Percentiles rank a stretch among this genome's conserved stretches.
Conservation (phyloP, 1,140 invertebrate species). For the Cotesia vestalis region DNA sequence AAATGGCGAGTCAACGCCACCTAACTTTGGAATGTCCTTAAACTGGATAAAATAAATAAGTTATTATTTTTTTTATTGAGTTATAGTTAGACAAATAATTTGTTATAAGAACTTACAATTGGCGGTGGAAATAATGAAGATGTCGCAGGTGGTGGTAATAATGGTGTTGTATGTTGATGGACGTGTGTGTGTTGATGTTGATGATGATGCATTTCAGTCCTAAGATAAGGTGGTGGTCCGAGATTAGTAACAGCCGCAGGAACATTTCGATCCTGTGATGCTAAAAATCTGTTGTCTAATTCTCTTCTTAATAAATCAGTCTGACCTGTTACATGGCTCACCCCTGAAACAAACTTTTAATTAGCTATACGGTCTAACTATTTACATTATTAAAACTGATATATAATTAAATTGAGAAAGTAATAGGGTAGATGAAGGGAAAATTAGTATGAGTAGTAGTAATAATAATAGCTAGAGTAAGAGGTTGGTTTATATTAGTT, state of each 20-base stretch:
- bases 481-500: background rate
- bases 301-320: conserved; percentile 89
- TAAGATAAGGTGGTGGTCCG: conserved; percentile 72
- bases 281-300: conserved; percentile 89
- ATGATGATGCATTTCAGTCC: conserved; percentile 90
- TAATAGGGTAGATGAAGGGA: background rate
- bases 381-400: background rate
- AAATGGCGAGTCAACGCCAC: conserved; percentile 80
- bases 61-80: conserved; percentile 1
- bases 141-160: conserved; percentile 68
- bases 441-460: background rate
- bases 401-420: background rate
- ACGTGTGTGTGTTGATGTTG: conserved; percentile 91
- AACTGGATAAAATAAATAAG: conserved; percentile 67
- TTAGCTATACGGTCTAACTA: background rate
- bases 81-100: background rate
- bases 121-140: conserved; percentile 71
- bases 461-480: background rate
- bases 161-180: conserved; percentile 81
- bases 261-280: conserved; percentile 74
- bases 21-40: conserved; percentile 88
- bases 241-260: conserved; percentile 64
- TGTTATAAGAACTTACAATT: conserved; percentile 63
- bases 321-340: conserved; percentile 71
- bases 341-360: conserved; percentile 45